Conservation (phyloP, 2,888 invertebrate genomes). For the Cryptocheilus praepositus region DNA sequence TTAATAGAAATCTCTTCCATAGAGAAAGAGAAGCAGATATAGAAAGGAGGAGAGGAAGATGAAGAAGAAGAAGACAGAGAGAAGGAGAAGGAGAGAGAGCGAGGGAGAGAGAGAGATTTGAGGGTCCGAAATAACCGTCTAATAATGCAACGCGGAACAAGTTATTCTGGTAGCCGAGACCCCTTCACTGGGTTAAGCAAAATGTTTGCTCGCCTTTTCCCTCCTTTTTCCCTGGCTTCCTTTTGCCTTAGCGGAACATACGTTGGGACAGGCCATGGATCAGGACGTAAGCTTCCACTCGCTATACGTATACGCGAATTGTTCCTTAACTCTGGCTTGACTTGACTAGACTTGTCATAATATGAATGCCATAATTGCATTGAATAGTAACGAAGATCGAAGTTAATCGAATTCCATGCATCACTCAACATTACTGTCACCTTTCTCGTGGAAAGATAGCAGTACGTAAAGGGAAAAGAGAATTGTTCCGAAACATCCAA, state of each 20-base stretch:
- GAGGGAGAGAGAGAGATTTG: conserved; percentile 48
- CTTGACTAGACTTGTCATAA: too few species aligned
- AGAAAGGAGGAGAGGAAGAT: background rate
- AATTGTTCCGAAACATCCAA: background rate
- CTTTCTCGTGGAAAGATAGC: too few species aligned
- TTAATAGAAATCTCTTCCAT: background rate
- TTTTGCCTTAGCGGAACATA: conserved; percentile 44
- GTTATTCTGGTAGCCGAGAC: conserved; percentile 69
- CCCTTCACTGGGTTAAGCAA: conserved; percentile 67
- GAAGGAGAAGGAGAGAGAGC: conserved; percentile 38
- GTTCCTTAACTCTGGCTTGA: conserved; percentile 19
- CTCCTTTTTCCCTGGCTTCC: conserved; percentile 64
- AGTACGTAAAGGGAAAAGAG: conserved; percentile 20
- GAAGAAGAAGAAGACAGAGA: conserved; percentile 24
- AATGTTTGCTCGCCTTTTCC: conserved; percentile 63
- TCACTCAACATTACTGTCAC: too few species aligned
- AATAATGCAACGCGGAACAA: conserved; percentile 74
- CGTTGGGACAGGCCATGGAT: conserved; percentile 68
- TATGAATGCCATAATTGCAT: too few species aligned
- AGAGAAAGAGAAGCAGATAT: background rate
- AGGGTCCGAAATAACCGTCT: conserved; percentile 66
- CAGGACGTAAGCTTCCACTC: conserved; percentile 54
- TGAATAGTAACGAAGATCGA: too few species aligned
- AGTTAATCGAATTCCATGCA: too few species aligned
- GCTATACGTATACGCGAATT: conserved; percentile 16